phyloP scores from a whole-genome alignment of 2,888 invertebrate species.

The Ennomos erosarius region DNA sequence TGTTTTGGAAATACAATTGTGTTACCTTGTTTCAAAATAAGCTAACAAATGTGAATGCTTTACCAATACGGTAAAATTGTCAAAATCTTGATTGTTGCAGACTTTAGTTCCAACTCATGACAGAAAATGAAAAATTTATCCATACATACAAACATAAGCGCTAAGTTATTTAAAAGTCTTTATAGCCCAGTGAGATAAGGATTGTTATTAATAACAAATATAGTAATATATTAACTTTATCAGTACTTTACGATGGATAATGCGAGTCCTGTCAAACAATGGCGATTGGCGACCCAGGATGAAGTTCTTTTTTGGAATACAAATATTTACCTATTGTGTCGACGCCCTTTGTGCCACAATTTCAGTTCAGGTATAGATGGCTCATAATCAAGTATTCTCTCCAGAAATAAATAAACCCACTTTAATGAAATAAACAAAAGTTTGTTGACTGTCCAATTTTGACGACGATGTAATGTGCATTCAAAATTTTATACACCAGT shows the following conservation, averaged over 20 bases:
- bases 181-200: conserved; percentile 49
- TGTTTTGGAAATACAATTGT: conserved; percentile 1
- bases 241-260: conserved; percentile 49
- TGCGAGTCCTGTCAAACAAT: conserved; percentile 78
- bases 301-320: conserved; percentile 56
- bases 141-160: conserved; percentile 33
- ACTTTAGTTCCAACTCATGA: conserved; percentile 36
- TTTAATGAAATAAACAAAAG: conserved; percentile 83
- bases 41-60: conserved; percentile 25
- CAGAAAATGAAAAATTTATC: conserved; percentile 33
- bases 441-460: conserved; percentile 85
- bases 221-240: conserved; percentile 47
- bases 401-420: conserved; percentile 75
- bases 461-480: conserved; percentile 72
- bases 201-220: conserved; percentile 55
- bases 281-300: conserved; percentile 83
- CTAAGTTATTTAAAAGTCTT: conserved; percentile 35
- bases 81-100: conserved; percentile 37
- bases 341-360: conserved; percentile 78
- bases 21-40: conserved; percentile 18
- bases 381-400: conserved; percentile 77
- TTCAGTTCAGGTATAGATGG: conserved; percentile 73
- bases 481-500: conserved; percentile 76
- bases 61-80: conserved; percentile 43
- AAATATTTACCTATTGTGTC: conserved; percentile 79